These are phyloP conservation scores for Caenorhabditis inopinata DNA, from an alignment of 1,140 invertebrate species.

Conservation along the genomic window DNA sequence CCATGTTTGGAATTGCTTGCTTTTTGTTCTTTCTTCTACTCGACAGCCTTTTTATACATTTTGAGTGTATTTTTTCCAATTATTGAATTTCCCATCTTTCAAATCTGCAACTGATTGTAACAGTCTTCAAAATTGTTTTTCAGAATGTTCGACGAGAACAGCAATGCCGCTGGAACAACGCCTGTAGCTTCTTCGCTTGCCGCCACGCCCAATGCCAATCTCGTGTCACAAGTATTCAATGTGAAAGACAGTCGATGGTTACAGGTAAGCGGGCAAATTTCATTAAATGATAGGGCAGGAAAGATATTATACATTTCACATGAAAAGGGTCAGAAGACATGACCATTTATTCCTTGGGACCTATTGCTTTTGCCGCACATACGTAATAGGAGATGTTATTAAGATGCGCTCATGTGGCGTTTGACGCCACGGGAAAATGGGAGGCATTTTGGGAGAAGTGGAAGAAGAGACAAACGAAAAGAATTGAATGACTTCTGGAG, in stretches of 20 bases:
- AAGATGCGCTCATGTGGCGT: slow-evolving; percentile 26
- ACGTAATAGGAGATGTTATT: slow-evolving; percentile 22
- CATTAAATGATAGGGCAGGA: too few species aligned
- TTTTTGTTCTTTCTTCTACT: not conserved
- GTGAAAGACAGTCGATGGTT: slow-evolving; percentile 99
- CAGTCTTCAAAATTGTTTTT: too few species aligned
- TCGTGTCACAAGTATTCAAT: slow-evolving; percentile 84
- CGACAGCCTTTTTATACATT: not conserved
- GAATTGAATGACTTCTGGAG: not conserved
- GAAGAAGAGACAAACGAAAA: not conserved
- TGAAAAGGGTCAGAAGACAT: too few species aligned
- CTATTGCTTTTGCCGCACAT: not conserved
- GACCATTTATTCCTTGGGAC: not conserved
- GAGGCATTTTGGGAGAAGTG: not conserved
- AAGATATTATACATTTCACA: too few species aligned
- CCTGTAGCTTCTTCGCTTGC: slow-evolving; percentile 34
- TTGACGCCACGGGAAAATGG: slow-evolving; percentile 13
- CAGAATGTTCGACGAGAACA: slow-evolving; percentile 57
- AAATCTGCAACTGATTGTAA: too few species aligned
- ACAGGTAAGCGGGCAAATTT: too few species aligned
- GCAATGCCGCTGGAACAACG: slow-evolving; percentile 45
- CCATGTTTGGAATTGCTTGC: not conserved
- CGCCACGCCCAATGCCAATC: slow-evolving; percentile 41
- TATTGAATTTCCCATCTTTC: too few species aligned
- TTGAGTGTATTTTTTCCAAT: not conserved